Conservation (phyloP, 1,140 invertebrate genomes). For the Mya arenaria region DNA sequence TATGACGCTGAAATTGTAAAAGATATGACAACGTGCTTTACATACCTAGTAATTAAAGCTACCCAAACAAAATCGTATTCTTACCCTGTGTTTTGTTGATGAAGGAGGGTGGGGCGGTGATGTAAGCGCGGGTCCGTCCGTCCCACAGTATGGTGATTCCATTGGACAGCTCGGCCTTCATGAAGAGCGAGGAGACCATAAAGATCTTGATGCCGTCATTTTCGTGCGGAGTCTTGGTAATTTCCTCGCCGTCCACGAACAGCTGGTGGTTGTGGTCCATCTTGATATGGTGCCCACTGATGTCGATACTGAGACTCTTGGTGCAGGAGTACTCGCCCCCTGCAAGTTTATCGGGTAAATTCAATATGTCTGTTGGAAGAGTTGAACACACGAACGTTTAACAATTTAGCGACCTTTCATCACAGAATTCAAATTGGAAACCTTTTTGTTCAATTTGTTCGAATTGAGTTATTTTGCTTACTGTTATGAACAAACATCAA, state of each 20-base stretch:
- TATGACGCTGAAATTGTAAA: too few species aligned
- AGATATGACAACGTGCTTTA: too few species aligned
- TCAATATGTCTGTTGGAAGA: too few species aligned
- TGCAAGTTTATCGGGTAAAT: too few species aligned
- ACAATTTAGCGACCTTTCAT: too few species aligned
- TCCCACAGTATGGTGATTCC: slow-evolving; percentile 90
- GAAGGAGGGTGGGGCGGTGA: slow-evolving; percentile 89
- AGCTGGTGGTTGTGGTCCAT: slow-evolving; percentile 72
- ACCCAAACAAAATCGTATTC: too few species aligned
- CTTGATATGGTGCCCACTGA: slow-evolving; percentile 64
- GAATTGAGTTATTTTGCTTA: too few species aligned
- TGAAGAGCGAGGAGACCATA: slow-evolving; percentile 86
- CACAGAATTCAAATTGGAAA: too few species aligned
- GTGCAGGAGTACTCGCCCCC: slow-evolving; percentile 88
- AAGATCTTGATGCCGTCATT: slow-evolving; percentile 85
- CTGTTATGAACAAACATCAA: too few species aligned
- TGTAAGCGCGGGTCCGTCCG: slow-evolving; percentile 86
- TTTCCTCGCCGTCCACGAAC: slow-evolving; percentile 85
- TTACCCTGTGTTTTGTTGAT: slow-evolving; percentile 85
- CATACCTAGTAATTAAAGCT: too few species aligned
- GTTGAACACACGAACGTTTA: too few species aligned
- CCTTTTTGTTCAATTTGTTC: too few species aligned
- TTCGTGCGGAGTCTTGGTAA: slow-evolving; percentile 86
- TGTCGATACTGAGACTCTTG: slow-evolving; percentile 87
- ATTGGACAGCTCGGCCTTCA: slow-evolving; percentile 87